A percentile compares a stretch with the other conserved stretches of the same genome.
Conservation (phyloP, 2,888 invertebrate genomes). For the Drosophila niveifrons region DNA sequence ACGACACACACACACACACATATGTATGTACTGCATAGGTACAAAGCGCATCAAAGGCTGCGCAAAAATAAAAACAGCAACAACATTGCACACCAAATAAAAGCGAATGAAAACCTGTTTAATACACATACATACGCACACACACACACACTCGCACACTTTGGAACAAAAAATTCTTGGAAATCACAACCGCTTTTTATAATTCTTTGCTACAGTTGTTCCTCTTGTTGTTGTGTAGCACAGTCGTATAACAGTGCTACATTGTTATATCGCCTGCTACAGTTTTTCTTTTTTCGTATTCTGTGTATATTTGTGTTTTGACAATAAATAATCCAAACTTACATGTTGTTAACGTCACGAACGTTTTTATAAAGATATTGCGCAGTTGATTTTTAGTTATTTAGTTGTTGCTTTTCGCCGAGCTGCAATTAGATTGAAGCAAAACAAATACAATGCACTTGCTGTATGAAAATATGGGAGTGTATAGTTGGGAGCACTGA, state of each 20-base stretch:
- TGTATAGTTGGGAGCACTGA: slow-evolving; percentile 31
- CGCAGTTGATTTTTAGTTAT: slow-evolving; percentile 16
- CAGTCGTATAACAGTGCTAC: slow-evolving; percentile 48
- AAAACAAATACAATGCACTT: slow-evolving; percentile 45
- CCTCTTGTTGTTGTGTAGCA: slow-evolving; percentile 58
- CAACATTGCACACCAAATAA: slow-evolving; percentile 40
- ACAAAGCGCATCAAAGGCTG: slow-evolving; percentile 64
- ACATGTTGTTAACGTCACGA: slow-evolving; percentile 43
- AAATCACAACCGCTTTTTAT: slow-evolving; percentile 59
- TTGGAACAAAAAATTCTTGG: slow-evolving; percentile 47
- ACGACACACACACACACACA: slow-evolving; percentile 19
- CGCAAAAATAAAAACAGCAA: slow-evolving; percentile 48
- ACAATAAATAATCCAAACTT: slow-evolving; percentile 57
- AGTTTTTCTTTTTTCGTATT: slow-evolving; percentile 6
- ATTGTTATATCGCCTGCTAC: slow-evolving; percentile 43
- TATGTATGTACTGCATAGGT: background rate
- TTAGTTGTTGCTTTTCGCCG: slow-evolving; percentile 15
- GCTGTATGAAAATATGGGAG: slow-evolving; percentile 33
- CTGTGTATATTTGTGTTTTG: slow-evolving; percentile 27
- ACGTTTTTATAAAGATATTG: slow-evolving; percentile 22
- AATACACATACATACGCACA: slow-evolving; percentile 21
- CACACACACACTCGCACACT: slow-evolving; percentile 18
- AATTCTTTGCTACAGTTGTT: slow-evolving; percentile 58
- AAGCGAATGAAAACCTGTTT: slow-evolving; percentile 66
- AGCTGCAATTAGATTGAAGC: slow-evolving; percentile 54